Evolutionary conservation across 2,113 vertebrate genomes (phyloP), one percentile per base, ranked within the genome.

Genomic region (Epinephelus cyanopodus): DNA sequence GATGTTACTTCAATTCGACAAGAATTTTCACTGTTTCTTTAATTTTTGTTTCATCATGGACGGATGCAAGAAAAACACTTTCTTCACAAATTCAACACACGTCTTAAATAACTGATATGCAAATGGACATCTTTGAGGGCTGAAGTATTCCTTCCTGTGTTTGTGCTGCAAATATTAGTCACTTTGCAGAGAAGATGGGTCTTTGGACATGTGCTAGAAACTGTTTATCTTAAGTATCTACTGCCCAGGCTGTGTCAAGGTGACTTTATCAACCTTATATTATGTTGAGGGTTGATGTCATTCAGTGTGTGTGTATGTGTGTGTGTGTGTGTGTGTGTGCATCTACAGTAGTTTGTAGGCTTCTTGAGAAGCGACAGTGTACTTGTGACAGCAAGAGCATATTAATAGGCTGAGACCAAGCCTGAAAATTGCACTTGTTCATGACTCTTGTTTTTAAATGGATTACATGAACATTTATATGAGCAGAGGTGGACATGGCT

Each of bases 391-490:
- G 29, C 14, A 45, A 4, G 13, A 82, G 57, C 25, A 58, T 62
- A 68, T 60, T 72, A 72, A 64, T 69, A 76, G 65, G 63, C 60
- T 75, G 75, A 74, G n/a, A 72, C 58, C 19, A 21, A 65, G 67
- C n/a, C 77, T 71, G 25, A 52, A 82, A 82, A 84, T 79, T 57
- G 57, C 76, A 25, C 76, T 83, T 87, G 67, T 91, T 84, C 63
- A 48, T 23, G 39, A 76, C 69, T 83, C 45, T 77, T 82, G 66
- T 86, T 84, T 79, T 84, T 70, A 87, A 91, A 77, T 66, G 72
- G 86, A 85, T 87, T 90, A 90, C 81, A 82, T 71, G 74, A 74
- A 83, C 79, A 76, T 71, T 74, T 68, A 64, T 58, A 60, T 60
- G 19, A 83, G 61, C 68, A 14, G 57, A 21, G 65, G 45, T 77